A percentile compares a stretch with the other conserved stretches of the same genome.
phyloP scores from a whole-genome alignment of 2,888 invertebrate genomes.

The Oeneis ivallda region DNA sequence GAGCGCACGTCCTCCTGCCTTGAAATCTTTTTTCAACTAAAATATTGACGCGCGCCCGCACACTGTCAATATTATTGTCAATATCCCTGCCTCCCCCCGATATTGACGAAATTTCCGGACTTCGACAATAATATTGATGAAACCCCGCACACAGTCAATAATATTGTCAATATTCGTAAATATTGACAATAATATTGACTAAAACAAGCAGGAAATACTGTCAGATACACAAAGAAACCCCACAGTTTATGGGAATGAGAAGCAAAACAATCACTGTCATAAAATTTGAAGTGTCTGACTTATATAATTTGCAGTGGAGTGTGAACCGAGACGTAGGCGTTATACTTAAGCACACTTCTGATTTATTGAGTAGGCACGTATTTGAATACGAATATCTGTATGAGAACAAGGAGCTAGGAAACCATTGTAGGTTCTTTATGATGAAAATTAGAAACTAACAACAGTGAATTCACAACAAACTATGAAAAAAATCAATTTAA shows the following conservation, averaged over 20 bases:
- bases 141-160: too few relatives aligned
- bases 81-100: too few relatives aligned
- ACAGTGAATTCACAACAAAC: neutral
- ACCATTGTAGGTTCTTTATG: neutral
- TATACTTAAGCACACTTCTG: constrained; percentile 41
- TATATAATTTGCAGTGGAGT: constrained; percentile 38
- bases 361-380: constrained; percentile 45
- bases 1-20: too few relatives aligned
- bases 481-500: neutral
- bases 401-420: constrained; percentile 32
- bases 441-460: neutral
- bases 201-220: constrained; percentile 21
- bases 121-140: too few relatives aligned
- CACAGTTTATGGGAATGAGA: constrained; percentile 18
- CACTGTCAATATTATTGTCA: too few relatives aligned
- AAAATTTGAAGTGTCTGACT: constrained; percentile 27
- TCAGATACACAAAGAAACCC: neutral
- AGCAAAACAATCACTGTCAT: constrained; percentile 27
- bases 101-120: too few relatives aligned
- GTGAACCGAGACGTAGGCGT: constrained; percentile 50
- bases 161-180: too few relatives aligned
- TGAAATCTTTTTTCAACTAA: too few relatives aligned
- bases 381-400: constrained; percentile 37
- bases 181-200: too few relatives aligned
- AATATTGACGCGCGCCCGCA: too few relatives aligned